Evolutionary conservation across 2,797 vertebrate species (phyloP), one percentile per base, ranked within the genome.

Genomic region (Rachycentron canadum): DNA sequence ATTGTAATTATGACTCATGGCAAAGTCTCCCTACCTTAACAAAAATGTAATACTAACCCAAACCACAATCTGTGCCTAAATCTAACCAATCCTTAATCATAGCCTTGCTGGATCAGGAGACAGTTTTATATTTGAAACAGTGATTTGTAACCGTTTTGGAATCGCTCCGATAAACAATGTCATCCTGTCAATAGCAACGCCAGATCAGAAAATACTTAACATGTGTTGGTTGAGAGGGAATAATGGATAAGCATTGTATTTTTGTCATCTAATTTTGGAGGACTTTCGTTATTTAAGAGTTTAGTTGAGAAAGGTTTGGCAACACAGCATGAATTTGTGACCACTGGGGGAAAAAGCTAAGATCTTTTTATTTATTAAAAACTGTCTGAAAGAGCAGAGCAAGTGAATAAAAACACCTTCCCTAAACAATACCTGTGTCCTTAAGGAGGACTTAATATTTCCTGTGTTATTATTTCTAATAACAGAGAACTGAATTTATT

Each of bases 391-490:
- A 25, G 34, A 10, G 12, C 23, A 23, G 16, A 73, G 17, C 19
- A 64, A 66, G 43, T 3, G 25, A 64, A n/a, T 10, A 30, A 41
- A 76, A 77, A 49, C 23, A 63, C 43, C 43, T 45, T 30, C 16
- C 53, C 19, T 47, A 8, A 45, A 67, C 34, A 43, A 34, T 57
- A 2, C 19, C 40, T 32, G 41, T 38, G 67, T 23, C 74, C 78
- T 62, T 19, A 0, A 84, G 43, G 34, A 69, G 58, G 43, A 56
- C 53, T 70, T 56, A 3, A 86, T 87, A 83, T 84, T 59, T 67
- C 75, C 53, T 69, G 61, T 30, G 67, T 64, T 59, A 36, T 30
- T 80, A 12, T 34, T 45, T 70, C 36, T 56, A 52, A 64, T 70
- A 68, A 69, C 58, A 59, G 47, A 62, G 47, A 23, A 5, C 34